These are phyloP conservation scores for Hypsopygia costalis DNA, from an alignment of 2,888 invertebrate species.

Conservation along the genomic window DNA sequence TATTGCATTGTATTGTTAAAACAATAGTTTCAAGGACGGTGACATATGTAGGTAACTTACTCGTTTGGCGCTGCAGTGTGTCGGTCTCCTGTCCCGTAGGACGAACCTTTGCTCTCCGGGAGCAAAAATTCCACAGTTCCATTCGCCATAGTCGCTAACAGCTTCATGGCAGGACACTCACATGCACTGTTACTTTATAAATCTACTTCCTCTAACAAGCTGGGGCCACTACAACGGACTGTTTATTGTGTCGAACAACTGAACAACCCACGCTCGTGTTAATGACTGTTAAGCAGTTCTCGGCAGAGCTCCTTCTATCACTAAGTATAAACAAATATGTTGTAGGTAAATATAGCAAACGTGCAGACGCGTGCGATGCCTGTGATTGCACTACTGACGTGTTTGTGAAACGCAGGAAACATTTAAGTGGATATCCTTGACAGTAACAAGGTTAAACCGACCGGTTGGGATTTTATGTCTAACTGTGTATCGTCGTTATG, in stretches of 20 bases:
- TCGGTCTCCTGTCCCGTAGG: constrained; percentile 69
- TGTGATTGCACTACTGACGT: constrained; percentile 21
- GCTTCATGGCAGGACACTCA: constrained; percentile 50
- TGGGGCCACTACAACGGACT: constrained; percentile 15
- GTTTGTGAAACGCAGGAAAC: constrained; percentile 50
- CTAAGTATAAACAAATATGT: constrained; percentile 19
- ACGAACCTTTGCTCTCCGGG: constrained; percentile 45
- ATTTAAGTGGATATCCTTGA: constrained; percentile 64
- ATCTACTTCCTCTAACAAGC: constrained; percentile 17
- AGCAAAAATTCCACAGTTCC: constrained; percentile 32
- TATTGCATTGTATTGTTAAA: constrained; percentile 16
- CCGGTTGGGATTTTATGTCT: constrained; percentile 25
- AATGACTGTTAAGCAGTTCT: constrained; percentile 19
- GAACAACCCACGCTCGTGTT: constrained; percentile 15
- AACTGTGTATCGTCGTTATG: no score
- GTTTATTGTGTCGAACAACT: no score
- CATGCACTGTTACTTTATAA: constrained; percentile 18
- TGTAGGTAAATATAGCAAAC: constrained; percentile 18
- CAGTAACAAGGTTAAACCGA: constrained; percentile 60
- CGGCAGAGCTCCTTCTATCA: constrained; percentile 10
- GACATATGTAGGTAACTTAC: constrained; percentile 55
- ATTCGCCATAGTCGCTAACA: constrained; percentile 47
- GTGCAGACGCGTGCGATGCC: constrained; percentile 10
- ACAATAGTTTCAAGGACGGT: constrained; percentile 10
- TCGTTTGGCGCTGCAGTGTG: constrained; percentile 71